Conservation (phyloP, 2,888 invertebrate genomes). For the Elysia crispata region DNA sequence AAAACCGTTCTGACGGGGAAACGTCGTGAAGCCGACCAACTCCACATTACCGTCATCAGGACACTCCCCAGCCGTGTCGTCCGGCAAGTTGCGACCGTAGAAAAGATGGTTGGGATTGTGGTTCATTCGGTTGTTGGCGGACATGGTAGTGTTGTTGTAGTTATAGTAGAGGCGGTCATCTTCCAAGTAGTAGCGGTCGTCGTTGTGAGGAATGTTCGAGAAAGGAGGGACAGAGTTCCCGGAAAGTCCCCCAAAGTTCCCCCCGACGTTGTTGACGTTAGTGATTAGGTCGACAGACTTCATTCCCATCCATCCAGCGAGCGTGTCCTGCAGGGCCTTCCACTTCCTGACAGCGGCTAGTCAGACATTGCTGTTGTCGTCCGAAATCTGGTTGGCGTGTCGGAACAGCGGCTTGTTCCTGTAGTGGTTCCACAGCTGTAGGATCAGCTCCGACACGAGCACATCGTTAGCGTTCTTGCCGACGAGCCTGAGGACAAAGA, state of each 20-base stretch:
- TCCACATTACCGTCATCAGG: constrained; percentile 42
- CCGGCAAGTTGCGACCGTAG: constrained; percentile 9
- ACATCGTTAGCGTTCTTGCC: constrained; percentile 78
- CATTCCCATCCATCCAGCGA: constrained; percentile 65
- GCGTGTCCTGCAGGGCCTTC: constrained; percentile 53
- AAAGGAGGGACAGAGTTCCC: no score
- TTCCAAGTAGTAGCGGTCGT: constrained; percentile 14
- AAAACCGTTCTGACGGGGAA: constrained; percentile 54
- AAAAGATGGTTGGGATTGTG: constrained; percentile 11
- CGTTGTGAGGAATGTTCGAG: constrained; percentile 34
- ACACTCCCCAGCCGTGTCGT: constrained; percentile 18
- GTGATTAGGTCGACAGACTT: constrained; percentile 60
- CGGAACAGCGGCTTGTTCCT: constrained; percentile 72
- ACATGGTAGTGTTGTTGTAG: background rate
- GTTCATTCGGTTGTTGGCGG: background rate
- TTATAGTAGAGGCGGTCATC: constrained; percentile 1
- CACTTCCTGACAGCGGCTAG: constrained; percentile 67
- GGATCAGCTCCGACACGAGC: constrained; percentile 76
- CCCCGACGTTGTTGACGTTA: constrained; percentile 52
- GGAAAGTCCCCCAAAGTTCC: background rate
- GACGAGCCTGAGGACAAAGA: constrained; percentile 76
- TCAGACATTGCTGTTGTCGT: constrained; percentile 74
- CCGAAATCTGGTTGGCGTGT: constrained; percentile 71
- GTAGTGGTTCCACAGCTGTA: constrained; percentile 76
- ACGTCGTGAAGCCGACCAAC: constrained; percentile 51